Conservation (phyloP, 2,888 invertebrate species). For the Sycophila texana region DNA sequence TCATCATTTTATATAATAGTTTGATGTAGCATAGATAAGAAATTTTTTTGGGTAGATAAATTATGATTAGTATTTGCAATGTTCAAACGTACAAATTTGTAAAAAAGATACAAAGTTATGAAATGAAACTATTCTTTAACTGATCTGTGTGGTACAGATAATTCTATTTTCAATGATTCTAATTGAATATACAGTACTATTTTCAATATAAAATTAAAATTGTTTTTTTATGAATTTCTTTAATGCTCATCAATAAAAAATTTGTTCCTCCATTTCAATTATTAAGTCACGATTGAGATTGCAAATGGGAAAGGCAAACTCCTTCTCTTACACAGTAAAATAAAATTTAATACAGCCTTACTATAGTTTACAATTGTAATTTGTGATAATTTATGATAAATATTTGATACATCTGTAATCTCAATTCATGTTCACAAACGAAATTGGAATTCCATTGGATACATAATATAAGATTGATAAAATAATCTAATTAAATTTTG, state of each 20-base stretch:
- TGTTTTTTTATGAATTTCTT: slow-evolving; percentile 33
- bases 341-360: slow-evolving; percentile 22
- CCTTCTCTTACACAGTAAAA: slow-evolving; percentile 29
- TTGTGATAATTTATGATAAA: slow-evolving; percentile 42
- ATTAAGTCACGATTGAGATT: slow-evolving; percentile 49
- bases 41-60: slow-evolving; percentile 48
- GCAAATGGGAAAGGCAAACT: slow-evolving; percentile 36
- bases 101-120: slow-evolving; percentile 60
- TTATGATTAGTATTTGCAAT: slow-evolving; percentile 49
- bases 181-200: slow-evolving; percentile 22
- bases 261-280: slow-evolving; percentile 43
- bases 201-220: slow-evolving; percentile 44
- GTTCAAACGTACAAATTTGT: slow-evolving; percentile 62
- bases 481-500: slow-evolving; percentile 26
- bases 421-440: slow-evolving; percentile 31
- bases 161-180: slow-evolving; percentile 39
- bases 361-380: slow-evolving; percentile 21
- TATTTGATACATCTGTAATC: slow-evolving; percentile 31
- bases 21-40: slow-evolving; percentile 46
- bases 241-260: slow-evolving; percentile 48
- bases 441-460: slow-evolving; percentile 17
- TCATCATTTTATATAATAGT: slow-evolving; percentile 35
- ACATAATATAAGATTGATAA: not conserved
- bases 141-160: slow-evolving; percentile 20
- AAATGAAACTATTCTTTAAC: slow-evolving; percentile 45